Percentiles rank a stretch among this genome's conserved stretches.
phyloP scores from a whole-genome alignment of 2,113 vertebrate species.

The Ardeotis arabs region DNA sequence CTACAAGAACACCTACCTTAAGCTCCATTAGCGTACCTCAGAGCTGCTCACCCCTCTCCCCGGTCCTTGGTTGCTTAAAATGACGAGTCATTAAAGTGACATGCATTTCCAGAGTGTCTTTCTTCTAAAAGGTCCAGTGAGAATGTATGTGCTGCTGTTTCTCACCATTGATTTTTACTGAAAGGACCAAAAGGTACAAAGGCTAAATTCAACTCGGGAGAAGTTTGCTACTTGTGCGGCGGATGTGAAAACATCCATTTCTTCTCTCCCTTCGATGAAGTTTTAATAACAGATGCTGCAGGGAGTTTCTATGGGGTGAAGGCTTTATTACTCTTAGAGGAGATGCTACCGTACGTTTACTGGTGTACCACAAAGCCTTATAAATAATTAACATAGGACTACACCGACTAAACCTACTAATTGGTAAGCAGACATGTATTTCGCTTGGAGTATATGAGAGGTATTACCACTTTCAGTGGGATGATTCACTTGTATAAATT shows the following conservation, averaged over 20 bases:
- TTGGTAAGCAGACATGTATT: slow-evolving; percentile 45
- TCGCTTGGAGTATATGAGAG: not conserved
- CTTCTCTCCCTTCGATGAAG: slow-evolving; percentile 32
- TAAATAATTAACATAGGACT: slow-evolving; percentile 54
- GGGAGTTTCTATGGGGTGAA: slow-evolving; percentile 31
- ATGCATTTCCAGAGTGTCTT: not conserved
- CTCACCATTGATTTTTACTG: slow-evolving; percentile 41
- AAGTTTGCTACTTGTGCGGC: not conserved
- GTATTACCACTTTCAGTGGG: not conserved
- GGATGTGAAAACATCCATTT: slow-evolving; percentile 13
- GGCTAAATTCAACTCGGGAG: not conserved
- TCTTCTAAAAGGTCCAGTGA: not conserved
- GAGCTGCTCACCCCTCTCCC: not conserved
- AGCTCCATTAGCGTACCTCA: slow-evolving; percentile 1
- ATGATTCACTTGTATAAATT: slow-evolving; percentile 20
- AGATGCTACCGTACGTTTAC: slow-evolving; percentile 28
- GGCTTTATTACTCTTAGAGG: slow-evolving; percentile 48
- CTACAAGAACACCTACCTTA: slow-evolving; percentile 24
- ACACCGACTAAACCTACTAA: slow-evolving; percentile 11
- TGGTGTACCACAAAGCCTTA: not conserved
- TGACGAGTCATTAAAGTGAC: slow-evolving; percentile 10
- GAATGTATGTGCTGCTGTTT: not conserved
- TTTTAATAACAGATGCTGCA: slow-evolving; percentile 52
- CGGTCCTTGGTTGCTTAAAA: not conserved
- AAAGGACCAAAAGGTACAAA: not conserved